Evolutionary conservation across 1,140 invertebrate genomes (phyloP), one percentile per base, ranked within the genome.

Genomic region (Drosophila repleta): DNA sequence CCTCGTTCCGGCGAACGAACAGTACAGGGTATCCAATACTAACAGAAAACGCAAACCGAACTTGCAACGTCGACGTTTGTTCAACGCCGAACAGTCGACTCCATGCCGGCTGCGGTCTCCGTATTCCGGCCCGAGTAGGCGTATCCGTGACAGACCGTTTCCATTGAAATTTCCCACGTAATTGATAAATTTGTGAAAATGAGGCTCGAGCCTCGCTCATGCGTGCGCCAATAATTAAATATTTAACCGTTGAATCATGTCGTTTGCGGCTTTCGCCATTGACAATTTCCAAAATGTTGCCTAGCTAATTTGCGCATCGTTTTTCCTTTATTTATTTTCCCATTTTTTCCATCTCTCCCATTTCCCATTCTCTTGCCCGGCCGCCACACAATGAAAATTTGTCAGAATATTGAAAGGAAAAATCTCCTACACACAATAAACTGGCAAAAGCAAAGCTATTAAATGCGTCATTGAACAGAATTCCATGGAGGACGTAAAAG

Each of bases 381-480:
- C 3, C 29, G 8, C 18, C 18, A 8, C 55, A 74, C 62, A 80
- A 62, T 70, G 45, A 56, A 32, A 55, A 58, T 63, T 60, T 56
- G 45, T 62, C 56, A 74, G 67, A 51, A 76, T 79, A 68, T 76
- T 79, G 75, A 63, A 76, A 76, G 64, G 70, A 51, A 64, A 24
- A 15, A 29, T 18, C 43, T 53, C 53, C 43, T 53, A 41, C 53
- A 48, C 17, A 74, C 77, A 72, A 75, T 71, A 64, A 74, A 62
- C 45, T 65, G 55, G 8, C 45, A 53, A 79, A 79, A 72, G 62
- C 43, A 81, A 81, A 76, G 74, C 82, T 75, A 85, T 87, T 81
- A 87, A 87, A 87, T 87, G 82, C 82, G 80, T 67, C 82, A 87
- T 87, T 87, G 82, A 76, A 63, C 82, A 58, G 48, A 67, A 66